phyloP scores from a whole-genome alignment of 1,140 invertebrate genomes.

The Drosophila pachea region DNA sequence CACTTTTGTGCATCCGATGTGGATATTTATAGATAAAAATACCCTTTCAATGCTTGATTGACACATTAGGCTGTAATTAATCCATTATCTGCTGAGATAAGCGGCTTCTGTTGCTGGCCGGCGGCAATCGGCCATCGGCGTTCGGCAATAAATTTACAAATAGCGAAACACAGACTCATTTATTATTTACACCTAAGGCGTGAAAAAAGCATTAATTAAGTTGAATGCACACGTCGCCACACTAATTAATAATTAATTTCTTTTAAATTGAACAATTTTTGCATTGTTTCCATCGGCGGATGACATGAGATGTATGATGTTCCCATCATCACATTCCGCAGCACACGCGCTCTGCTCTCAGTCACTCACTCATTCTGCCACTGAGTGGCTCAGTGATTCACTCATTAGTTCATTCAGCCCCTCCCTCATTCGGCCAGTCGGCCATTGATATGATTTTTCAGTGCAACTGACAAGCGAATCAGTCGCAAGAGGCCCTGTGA shows the following conservation, averaged over 20 bases:
- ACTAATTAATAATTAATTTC: constrained; percentile 70
- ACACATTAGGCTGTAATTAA: constrained; percentile 22
- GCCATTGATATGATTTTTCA: constrained; percentile 17
- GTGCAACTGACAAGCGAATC: constrained; percentile 33
- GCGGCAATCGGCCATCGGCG: constrained; percentile 6
- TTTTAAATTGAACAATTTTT: constrained; percentile 49
- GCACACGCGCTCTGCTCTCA: background rate
- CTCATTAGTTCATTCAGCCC: constrained; percentile 7
- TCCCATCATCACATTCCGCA: constrained; percentile 4
- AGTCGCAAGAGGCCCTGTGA: constrained; percentile 10
- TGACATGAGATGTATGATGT: background rate
- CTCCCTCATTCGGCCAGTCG: constrained; percentile 28
- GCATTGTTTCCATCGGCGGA: constrained; percentile 47
- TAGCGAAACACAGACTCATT: constrained; percentile 41
- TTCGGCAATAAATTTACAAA: constrained; percentile 3
- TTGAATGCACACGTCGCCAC: constrained; percentile 56
- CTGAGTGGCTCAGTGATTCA: constrained; percentile 16
- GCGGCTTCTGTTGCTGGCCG: constrained; percentile 23
- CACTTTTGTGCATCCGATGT: too few relatives aligned
- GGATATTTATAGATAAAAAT: too few relatives aligned
- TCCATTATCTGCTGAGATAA: constrained; percentile 36
- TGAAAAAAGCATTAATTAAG: constrained; percentile 66
- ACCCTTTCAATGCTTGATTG: too few relatives aligned
- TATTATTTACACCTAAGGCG: constrained; percentile 70
- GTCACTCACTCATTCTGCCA: constrained; percentile 11